Evolutionary conservation across 2,797 vertebrate species (phyloP).

Genomic region (Naso thynnoides): DNA sequence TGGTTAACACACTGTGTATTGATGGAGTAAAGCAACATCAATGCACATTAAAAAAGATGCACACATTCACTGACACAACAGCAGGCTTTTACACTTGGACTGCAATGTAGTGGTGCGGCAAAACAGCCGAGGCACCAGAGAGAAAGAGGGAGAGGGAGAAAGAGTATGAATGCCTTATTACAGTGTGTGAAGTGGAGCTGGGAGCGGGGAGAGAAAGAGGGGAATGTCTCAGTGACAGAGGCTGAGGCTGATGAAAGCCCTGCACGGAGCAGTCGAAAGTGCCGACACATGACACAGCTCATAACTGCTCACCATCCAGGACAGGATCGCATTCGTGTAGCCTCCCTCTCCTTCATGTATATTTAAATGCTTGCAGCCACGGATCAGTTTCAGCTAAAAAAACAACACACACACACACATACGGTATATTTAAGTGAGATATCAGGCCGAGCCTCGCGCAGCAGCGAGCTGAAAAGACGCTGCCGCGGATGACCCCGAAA

Average conservation of each 20-base stretch:
- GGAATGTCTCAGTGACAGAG: constrained; percentile 73
- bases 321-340: constrained; percentile 68
- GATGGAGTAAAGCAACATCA: constrained; percentile 38
- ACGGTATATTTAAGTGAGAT: neutral
- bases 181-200: constrained; percentile 69
- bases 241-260: constrained; percentile 76
- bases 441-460: constrained; percentile 6
- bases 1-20: constrained; percentile 8
- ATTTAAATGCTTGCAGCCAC: constrained; percentile 72
- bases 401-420: constrained; percentile 5
- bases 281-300: constrained; percentile 79
- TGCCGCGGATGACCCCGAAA: constrained; percentile 38
- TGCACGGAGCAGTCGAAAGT: constrained; percentile 67
- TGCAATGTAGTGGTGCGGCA: constrained; percentile 76
- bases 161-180: constrained; percentile 71
- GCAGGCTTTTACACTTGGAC: constrained; percentile 67
- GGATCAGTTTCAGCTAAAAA: constrained; percentile 65
- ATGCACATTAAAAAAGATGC: constrained; percentile 50
- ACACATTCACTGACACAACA: constrained; percentile 56
- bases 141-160: constrained; percentile 40
- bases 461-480: constrained; percentile 7
- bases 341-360: constrained; percentile 74
- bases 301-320: constrained; percentile 76
- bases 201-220: constrained; percentile 61
- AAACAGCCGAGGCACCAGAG: constrained; percentile 63